These are phyloP conservation scores for Micronycteris hirsuta DNA, from an alignment of 2,113 vertebrate species.

Conservation along the genomic window DNA sequence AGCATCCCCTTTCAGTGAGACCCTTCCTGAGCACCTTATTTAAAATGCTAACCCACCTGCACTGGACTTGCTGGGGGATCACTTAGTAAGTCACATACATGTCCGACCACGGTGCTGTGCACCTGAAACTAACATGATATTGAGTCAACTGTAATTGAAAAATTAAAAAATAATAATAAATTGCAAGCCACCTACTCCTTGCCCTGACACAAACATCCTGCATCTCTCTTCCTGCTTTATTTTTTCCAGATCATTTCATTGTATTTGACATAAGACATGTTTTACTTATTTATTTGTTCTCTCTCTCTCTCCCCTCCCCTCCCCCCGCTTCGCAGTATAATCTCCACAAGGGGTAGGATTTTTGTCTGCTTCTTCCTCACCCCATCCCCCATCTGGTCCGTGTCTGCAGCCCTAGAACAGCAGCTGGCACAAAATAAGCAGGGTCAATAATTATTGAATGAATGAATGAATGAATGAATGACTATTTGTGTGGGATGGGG, in stretches of 20 bases:
- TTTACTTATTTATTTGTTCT: background rate
- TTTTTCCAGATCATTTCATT: background rate
- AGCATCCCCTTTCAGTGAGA: background rate
- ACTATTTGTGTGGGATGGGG: background rate
- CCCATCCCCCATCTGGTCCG: background rate
- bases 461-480: background rate
- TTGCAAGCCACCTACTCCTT: background rate
- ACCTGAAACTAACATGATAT: background rate
- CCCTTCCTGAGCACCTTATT: background rate
- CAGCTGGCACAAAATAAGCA: background rate
- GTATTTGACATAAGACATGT: background rate
- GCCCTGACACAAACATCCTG: background rate
- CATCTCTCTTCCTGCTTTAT: background rate
- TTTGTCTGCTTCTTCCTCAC: background rate
- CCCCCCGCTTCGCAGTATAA: background rate
- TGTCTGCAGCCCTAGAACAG: background rate
- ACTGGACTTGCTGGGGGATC: background rate
- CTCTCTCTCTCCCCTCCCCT: background rate
- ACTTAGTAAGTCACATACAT: background rate
- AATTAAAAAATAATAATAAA: background rate
- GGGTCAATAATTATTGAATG: background rate
- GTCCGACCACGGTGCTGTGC: background rate
- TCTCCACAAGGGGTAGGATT: background rate
- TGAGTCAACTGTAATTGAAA: background rate
- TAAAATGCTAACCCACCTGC: background rate